Evolutionary conservation across 2,797 vertebrate species (phyloP), one percentile per base, ranked within the genome.

Genomic region (Manis crassicaudata): DNA sequence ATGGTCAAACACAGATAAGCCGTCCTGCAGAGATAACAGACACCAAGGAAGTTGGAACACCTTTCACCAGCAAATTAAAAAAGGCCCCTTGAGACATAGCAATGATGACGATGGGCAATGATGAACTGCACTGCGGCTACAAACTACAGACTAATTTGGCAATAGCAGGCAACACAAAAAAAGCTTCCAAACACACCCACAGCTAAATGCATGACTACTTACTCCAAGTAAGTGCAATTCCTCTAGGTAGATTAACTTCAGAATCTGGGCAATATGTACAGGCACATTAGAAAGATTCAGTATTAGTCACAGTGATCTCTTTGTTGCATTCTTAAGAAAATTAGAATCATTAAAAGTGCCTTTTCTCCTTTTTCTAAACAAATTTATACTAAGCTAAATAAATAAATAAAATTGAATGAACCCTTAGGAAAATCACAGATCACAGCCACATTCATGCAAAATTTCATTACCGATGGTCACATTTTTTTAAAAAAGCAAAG

Each of bases 231-330:
- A 97, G 94, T 98, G 96, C 97, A 98, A 98, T 96, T 98, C 98
- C 94, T 98, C 98, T 98, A 98, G 97, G 98, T 97, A 98, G 98
- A 98, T 98, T 98, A 98, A 98, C 98, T 98, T 98, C 98, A 98
- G 98, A 97, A 98, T 98, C 98, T 98, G 96, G 98, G 97, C 95
- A 98, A 96, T 96, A 97, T 1, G 97, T 94, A 98, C 2, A 98
- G 96, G 97, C 65, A 97, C 37, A 96, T 98, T 96, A 98, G 97
- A 98, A 98, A 90, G 85, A 97, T 82, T 92, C 54, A 82, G 60
- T 60, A 97, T 0, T 43, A 97, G 90, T 97, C 87, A 73, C 91
- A 94, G 37, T 58, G 67, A 84, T 46, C 40, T 87, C 70, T 80
- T 63, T 84, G 52, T 56, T 82, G 81, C 0, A 11, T 14, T 89